These are phyloP conservation scores for Enteromius fasciolatus DNA, from an alignment of 2,797 vertebrate species.

Conservation along the genomic window DNA sequence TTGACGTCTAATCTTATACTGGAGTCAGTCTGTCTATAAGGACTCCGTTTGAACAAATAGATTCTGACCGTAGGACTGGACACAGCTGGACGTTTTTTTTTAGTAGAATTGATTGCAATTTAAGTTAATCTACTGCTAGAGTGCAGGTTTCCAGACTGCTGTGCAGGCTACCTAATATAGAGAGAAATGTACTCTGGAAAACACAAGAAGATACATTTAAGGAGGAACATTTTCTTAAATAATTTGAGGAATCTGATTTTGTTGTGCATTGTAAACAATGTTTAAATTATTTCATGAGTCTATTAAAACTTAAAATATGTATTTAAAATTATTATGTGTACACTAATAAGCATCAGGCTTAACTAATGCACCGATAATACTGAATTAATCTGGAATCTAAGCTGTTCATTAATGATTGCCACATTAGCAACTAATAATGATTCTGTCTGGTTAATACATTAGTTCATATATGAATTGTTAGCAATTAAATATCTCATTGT, in stretches of 20 bases:
- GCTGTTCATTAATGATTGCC: no score
- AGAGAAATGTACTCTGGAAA: not conserved
- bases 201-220: not conserved
- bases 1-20: not conserved
- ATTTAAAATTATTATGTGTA: no score
- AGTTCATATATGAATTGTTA: no score
- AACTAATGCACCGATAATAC: no score
- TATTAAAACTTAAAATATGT: not conserved
- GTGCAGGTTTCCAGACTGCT: conserved; percentile 38
- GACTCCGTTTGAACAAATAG: not conserved
- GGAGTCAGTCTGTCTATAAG: conserved; percentile 1
- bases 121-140: conserved; percentile 44
- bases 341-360: no score
- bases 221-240: no score
- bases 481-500: no score
- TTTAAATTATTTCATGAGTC: not conserved
- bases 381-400: no score
- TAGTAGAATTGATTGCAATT: conserved; percentile 42
- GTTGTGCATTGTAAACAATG: not conserved
- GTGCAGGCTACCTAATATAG: not conserved
- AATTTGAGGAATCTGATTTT: not conserved
- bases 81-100: not conserved
- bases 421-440: no score
- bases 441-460: no score
- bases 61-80: conserved; percentile 7